Evolutionary conservation across 1,140 invertebrate genomes (phyloP), one percentile per base, ranked within the genome.

Genomic region (Zaprionus lachaisei): DNA sequence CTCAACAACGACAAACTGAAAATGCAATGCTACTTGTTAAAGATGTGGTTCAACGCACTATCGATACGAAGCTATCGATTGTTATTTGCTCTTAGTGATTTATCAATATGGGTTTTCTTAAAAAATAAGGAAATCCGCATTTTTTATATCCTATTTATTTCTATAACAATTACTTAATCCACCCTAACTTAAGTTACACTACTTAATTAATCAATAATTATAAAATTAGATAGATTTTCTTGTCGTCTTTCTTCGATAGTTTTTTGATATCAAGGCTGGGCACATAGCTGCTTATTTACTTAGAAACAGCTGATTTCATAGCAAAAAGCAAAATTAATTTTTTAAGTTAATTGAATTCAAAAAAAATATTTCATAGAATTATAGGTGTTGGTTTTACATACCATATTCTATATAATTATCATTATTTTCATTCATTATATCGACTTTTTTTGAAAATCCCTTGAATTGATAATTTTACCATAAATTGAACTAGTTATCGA

Each of bases 401-500:
- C 37, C 14, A 38, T 15, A 5, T 47, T n/a, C n/a, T 15, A 6
- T 17, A 2, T 17, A 17, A 12, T 47, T 47, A 47, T 17, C n/a
- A 15, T n/a, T 17, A 15, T 38, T 4, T 47, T 47, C 1, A 47
- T 47, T 47, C 17, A 47, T n/a, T 7, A 54, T 15, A 24, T 15
- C 3, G 49, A 54, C 3, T 54, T 26, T 54, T 54, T 4, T 54
- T 47, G 41, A n/a, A 54, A 22, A 5, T 20, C 9, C 3, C 49
- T 54, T 54, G 20, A 14, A 22, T n/a, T 17, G 47, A 51, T 51
- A 0, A 22, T 5, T 11, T 14, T 24, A 17, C 24, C 47, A 47
- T 5, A 44, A 24, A 67, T 73, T 17, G 67, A 38, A 63, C 31
- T 38, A 64, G 41, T 38, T 71, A 75, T 75, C 72, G 72, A 64